These are phyloP conservation scores for Nasonia vitripennis DNA, from an alignment of 1,140 invertebrate genomes.

Conservation along the genomic window DNA sequence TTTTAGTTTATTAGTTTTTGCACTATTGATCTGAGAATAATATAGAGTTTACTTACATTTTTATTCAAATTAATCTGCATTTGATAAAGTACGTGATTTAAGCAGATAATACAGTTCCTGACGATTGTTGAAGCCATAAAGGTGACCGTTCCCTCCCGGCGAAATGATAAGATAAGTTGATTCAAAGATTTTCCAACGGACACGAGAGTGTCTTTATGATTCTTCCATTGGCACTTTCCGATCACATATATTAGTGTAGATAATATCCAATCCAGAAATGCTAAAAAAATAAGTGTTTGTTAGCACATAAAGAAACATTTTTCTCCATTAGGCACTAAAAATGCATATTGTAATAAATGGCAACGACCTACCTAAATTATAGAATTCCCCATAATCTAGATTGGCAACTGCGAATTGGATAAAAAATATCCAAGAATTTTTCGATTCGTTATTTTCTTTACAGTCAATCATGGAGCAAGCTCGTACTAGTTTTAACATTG, in stretches of 20 bases:
- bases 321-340: too few relatives aligned
- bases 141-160: slow-evolving; percentile 72
- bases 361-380: slow-evolving; percentile 73
- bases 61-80: slow-evolving; percentile 72
- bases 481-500: slow-evolving; percentile 64
- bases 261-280: slow-evolving; percentile 75
- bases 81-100: slow-evolving; percentile 76
- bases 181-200: slow-evolving; percentile 68
- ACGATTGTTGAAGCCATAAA: slow-evolving; percentile 78
- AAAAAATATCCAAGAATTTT: slow-evolving; percentile 64
- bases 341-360: not conserved
- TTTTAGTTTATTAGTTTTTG: slow-evolving; percentile 15
- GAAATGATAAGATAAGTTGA: slow-evolving; percentile 75
- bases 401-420: slow-evolving; percentile 66
- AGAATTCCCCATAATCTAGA: slow-evolving; percentile 69
- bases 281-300: slow-evolving; percentile 59
- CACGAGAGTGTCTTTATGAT: slow-evolving; percentile 62
- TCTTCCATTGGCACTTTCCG: slow-evolving; percentile 71
- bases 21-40: not conserved
- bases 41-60: slow-evolving; percentile 61
- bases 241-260: slow-evolving; percentile 75
- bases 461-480: slow-evolving; percentile 62
- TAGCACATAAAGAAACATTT: too few relatives aligned
- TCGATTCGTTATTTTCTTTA: slow-evolving; percentile 51
- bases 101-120: slow-evolving; percentile 73